Percentiles rank a stretch among this genome's conserved stretches.
Conservation (phyloP, 1,140 invertebrate genomes). For the Drosophila sturtevanti region DNA sequence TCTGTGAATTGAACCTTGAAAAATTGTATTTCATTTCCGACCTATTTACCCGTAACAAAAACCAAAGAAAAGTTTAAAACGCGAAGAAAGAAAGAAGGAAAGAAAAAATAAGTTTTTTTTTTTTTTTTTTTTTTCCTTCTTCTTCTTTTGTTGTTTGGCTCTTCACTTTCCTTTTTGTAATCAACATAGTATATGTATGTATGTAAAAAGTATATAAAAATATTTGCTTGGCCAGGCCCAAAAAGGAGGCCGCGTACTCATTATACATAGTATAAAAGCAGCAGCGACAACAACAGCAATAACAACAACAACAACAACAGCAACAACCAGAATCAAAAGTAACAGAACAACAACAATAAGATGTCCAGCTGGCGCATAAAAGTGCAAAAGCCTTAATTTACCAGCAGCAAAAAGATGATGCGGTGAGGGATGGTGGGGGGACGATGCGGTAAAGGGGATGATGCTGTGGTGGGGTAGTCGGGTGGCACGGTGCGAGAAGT, state of each 20-base stretch:
- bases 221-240: conserved; percentile 50
- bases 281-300: conserved; percentile 15
- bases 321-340: not conserved
- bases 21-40: conserved; percentile 41
- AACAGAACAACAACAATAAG: conserved; percentile 44
- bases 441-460: too few species aligned
- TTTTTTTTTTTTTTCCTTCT: conserved; percentile 1
- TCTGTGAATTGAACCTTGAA: conserved; percentile 51
- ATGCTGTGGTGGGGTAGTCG: not conserved
- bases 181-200: conserved; percentile 45
- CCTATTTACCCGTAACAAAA: conserved; percentile 25
- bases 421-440: too few species aligned
- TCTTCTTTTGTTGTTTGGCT: not conserved
- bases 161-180: conserved; percentile 43
- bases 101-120: conserved; percentile 1
- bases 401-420: conserved; percentile 25
- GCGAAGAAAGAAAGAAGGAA: not conserved
- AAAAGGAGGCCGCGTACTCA: conserved; percentile 53
- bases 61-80: conserved; percentile 8
- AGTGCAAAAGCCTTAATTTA: conserved; percentile 77
- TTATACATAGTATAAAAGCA: conserved; percentile 55
- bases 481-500: conserved; percentile 2
- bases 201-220: conserved; percentile 55
- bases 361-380: conserved; percentile 63
- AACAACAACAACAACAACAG: conserved; percentile 8